Conservation (phyloP, 30 jellyfish, hydroid and myxozoan species). For the Euphysa ruthae region DNA sequence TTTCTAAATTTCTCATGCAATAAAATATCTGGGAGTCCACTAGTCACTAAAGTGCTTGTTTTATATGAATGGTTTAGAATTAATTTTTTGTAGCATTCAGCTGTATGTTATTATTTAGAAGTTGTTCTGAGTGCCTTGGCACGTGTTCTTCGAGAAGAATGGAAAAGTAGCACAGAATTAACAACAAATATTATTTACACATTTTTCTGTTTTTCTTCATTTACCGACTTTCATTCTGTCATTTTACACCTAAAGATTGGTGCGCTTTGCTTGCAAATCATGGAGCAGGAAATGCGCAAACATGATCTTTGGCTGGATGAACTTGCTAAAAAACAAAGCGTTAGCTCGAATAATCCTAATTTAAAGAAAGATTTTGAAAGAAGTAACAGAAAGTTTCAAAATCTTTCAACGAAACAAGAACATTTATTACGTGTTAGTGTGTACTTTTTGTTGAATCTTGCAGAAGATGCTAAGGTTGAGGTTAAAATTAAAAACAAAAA, state of each 20-base stretch:
- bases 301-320: constrained; percentile 85
- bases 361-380: constrained; percentile 77
- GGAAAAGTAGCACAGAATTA: constrained; percentile 90
- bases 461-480: constrained; percentile 96
- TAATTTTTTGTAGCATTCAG: too few species aligned
- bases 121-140: constrained; percentile 92
- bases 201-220: constrained; percentile 94
- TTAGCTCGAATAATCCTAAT: constrained; percentile 51
- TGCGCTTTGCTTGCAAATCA: constrained; percentile 75
- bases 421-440: constrained; percentile 92
- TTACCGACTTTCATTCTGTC: constrained; percentile 84
- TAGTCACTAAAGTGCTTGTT: too few species aligned
- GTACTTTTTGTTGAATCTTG: constrained; percentile 70
- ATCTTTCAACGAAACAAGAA: constrained; percentile 73
- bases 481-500: constrained; percentile 83
- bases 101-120: constrained; percentile 33
- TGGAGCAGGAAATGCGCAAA: constrained; percentile 75
- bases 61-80: too few species aligned
- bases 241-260: constrained; percentile 80
- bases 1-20: too few species aligned
- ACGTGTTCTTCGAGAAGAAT: constrained; percentile 83
- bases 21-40: too few species aligned
- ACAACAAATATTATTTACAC: constrained; percentile 91
- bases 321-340: constrained; percentile 51
- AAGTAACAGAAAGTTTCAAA: constrained; percentile 75